Evolutionary conservation across 1,140 invertebrate species (phyloP), one percentile per base, ranked within the genome.

Genomic region (Pogonognathellus flavescens): DNA sequence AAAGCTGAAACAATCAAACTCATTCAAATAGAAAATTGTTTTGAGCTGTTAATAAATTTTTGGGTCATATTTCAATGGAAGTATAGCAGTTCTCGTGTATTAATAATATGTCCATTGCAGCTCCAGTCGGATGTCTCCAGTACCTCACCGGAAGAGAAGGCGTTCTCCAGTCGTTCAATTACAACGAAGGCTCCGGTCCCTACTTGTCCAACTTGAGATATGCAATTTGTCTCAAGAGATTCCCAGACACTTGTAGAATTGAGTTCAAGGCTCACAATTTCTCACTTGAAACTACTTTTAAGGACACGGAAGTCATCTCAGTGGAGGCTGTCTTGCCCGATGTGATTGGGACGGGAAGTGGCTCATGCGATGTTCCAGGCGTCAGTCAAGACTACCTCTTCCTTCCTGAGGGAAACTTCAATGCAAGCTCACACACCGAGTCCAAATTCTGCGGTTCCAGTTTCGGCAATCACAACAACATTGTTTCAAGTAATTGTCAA

Each of bases 91-190:
- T n/a, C 31, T 41, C 31, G 25, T 76, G 70, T n/a, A 14, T 52
- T 11, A 52, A 22, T 9, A 20, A 50, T 52, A 20, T 80, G 14
- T 5, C n/a, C 49, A 72, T 84, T 62, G 50, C 89, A 93, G 93
- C 93, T 4, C 94, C 94, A 0, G 89, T 91, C 0, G 93, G 93
- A 53, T 94, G 93, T 85, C 90, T 94, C 16, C 94, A 94, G 86
- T 94, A 93, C 90, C 94, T 92, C 88, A 93, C 92, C 0, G 92
- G 93, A 57, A 86, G 91, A 10, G 88, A 90, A 0, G 93, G 93
- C 11, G 90, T 89, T 57, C 91, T 94, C 85, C 92, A 93, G 86
- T 93, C 92, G 11, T 94, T 94, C 88, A 94, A 94, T 89, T 94
- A 92, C 89, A 93, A 92, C 89, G 88, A 89, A 1, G 91, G 92